These are phyloP conservation scores for Numida meleagris DNA, from an alignment of 2,113 vertebrate genomes.

Conservation along the genomic window DNA sequence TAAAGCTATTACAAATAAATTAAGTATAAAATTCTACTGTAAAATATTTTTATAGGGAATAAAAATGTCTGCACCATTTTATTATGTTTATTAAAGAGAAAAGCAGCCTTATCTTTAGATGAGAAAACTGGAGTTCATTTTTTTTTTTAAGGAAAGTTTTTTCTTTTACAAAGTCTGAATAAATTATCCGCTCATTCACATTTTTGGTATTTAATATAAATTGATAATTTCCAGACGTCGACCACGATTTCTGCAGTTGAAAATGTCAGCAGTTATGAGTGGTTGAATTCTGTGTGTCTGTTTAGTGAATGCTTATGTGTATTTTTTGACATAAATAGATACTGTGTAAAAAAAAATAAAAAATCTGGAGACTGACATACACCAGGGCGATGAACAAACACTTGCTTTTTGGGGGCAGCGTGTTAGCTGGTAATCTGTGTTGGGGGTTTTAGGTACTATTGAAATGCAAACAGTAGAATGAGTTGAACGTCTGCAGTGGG, in stretches of 20 bases:
- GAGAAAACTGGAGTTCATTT: neutral
- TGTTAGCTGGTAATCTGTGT: neutral
- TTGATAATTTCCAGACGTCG: neutral
- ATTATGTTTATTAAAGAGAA: conserved; percentile 42
- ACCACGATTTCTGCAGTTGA: neutral
- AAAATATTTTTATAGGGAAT: conserved; percentile 65
- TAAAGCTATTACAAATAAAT: conserved; percentile 63
- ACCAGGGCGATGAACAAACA: neutral
- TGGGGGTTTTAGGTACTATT: neutral
- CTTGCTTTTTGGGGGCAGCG: neutral
- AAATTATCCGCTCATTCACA: neutral
- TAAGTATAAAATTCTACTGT: conserved; percentile 62
- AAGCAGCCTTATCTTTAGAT: conserved; percentile 12
- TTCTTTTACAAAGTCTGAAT: neutral
- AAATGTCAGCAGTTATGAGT: neutral
- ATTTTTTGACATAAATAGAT: neutral
- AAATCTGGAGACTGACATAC: neutral
- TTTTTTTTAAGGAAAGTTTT: neutral
- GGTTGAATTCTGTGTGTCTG: neutral
- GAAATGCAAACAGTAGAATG: conserved; percentile 31
- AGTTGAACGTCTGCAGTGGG: neutral
- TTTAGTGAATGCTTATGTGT: neutral
- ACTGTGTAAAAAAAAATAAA: neutral
- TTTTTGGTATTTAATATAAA: neutral
- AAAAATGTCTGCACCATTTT: conserved; percentile 32